phyloP scores from a whole-genome alignment of 1,140 invertebrate genomes.

The Pygmarrhopalites habei region DNA sequence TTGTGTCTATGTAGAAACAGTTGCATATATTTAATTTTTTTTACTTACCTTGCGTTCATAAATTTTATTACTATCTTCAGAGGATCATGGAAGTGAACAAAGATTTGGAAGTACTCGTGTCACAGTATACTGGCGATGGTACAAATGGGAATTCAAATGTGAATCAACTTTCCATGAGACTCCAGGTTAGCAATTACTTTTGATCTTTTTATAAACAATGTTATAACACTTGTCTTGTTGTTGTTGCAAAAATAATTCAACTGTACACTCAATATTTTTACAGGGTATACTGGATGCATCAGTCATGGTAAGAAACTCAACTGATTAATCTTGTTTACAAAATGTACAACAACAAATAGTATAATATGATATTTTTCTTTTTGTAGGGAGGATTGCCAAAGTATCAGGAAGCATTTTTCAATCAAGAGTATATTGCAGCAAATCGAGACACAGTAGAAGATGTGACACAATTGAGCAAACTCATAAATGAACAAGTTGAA shows the following conservation, averaged over 20 bases:
- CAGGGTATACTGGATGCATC: slow-evolving; percentile 87
- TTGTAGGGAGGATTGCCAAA: slow-evolving; percentile 94
- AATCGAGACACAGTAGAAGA: slow-evolving; percentile 65
- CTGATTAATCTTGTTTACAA: no score
- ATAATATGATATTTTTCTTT: no score
- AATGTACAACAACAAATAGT: no score
- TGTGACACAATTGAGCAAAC: slow-evolving; percentile 9
- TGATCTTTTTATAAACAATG: slow-evolving; percentile 20
- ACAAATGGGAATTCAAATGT: slow-evolving; percentile 57
- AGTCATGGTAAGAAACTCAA: no score
- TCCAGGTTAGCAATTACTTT: slow-evolving; percentile 50
- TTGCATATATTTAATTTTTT: no score
- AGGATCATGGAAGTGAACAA: slow-evolving; percentile 75
- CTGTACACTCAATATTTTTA: slow-evolving; percentile 19
- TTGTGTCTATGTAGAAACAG: slow-evolving; percentile 93
- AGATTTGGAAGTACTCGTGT: slow-evolving; percentile 67
- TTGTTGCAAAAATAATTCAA: slow-evolving; percentile 20
- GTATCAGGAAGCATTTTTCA: slow-evolving; percentile 88
- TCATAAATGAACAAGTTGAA: slow-evolving; percentile 44
- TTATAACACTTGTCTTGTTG: background rate
- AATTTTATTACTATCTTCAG: no score
- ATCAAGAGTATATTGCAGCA: slow-evolving; percentile 65
- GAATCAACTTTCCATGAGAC: slow-evolving; percentile 83
- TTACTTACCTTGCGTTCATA: no score
- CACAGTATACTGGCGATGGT: slow-evolving; percentile 68